These are phyloP conservation scores for Antechinus stuartii DNA, from an alignment of 2,113 vertebrate species.

Conservation along the genomic window DNA sequence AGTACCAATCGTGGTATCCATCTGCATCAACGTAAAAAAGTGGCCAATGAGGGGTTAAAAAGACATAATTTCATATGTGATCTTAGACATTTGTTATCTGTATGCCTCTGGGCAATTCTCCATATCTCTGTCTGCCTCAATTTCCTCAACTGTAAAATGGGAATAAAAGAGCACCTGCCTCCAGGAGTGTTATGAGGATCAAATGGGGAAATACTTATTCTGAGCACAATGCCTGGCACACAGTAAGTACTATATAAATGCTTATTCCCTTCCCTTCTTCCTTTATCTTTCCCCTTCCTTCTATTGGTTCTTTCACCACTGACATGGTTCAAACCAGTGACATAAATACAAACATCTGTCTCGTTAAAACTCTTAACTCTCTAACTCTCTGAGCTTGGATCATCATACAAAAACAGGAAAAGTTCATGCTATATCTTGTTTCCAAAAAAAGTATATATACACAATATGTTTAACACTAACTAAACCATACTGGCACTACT, in stretches of 20 bases:
- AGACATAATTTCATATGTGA: background rate
- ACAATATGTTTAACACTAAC: background rate
- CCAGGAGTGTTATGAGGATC: background rate
- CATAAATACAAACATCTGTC: constrained; percentile 66
- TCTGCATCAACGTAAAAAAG: background rate
- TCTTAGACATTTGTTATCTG: background rate
- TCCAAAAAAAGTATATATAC: background rate
- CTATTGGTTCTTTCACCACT: background rate
- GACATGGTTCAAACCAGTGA: constrained; percentile 65
- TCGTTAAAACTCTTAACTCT: background rate
- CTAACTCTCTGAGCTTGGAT: background rate
- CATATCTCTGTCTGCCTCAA: background rate
- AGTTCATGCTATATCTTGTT: background rate
- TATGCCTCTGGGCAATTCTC: background rate
- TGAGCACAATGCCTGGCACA: background rate
- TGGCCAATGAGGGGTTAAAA: background rate
- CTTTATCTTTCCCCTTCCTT: background rate
- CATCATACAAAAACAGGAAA: background rate
- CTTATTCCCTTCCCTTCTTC: background rate
- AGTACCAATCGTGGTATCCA: background rate
- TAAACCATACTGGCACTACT: background rate
- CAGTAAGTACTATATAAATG: background rate
- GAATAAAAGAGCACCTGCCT: background rate
- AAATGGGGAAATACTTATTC: background rate
- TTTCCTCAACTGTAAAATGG: background rate